These are phyloP conservation scores for Apodemia zela DNA, from an alignment of 2,888 invertebrate species.

Conservation along the genomic window DNA sequence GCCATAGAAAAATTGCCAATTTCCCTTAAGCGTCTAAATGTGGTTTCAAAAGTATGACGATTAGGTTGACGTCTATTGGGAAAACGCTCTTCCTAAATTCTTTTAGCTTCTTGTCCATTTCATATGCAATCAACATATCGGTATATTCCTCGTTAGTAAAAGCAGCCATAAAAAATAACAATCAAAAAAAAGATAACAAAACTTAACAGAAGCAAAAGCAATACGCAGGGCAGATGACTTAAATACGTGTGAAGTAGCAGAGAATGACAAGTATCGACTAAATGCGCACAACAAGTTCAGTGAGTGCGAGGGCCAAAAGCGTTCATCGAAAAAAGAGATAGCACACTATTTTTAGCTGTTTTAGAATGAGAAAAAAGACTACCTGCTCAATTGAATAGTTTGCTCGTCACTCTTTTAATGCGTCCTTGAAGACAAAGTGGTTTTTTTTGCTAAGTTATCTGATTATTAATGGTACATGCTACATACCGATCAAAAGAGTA, in stretches of 20 bases:
- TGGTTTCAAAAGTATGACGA: not conserved
- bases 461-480: slow-evolving; percentile 17
- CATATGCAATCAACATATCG: not conserved
- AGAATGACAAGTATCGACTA: too few species aligned
- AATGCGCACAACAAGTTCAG: too few species aligned
- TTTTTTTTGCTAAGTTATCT: slow-evolving; percentile 17
- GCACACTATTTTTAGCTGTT: not conserved
- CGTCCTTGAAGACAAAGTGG: not conserved
- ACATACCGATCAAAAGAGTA: slow-evolving; percentile 19
- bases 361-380: slow-evolving; percentile 1
- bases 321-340: too few species aligned
- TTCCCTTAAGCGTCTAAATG: slow-evolving; percentile 2
- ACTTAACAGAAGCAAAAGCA: too few species aligned
- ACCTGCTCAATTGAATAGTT: slow-evolving; percentile 1
- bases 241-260: too few species aligned
- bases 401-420: not conserved
- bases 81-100: not conserved
- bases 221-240: too few species aligned
- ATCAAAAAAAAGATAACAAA: too few species aligned
- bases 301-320: too few species aligned
- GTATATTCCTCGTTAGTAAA: too few species aligned
- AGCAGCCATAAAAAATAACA: too few species aligned
- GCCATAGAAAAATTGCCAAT: too few species aligned
- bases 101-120: not conserved
- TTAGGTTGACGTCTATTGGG: not conserved